Conservation (phyloP, 2,888 invertebrate genomes). For the Drosophila acutilabella region DNA sequence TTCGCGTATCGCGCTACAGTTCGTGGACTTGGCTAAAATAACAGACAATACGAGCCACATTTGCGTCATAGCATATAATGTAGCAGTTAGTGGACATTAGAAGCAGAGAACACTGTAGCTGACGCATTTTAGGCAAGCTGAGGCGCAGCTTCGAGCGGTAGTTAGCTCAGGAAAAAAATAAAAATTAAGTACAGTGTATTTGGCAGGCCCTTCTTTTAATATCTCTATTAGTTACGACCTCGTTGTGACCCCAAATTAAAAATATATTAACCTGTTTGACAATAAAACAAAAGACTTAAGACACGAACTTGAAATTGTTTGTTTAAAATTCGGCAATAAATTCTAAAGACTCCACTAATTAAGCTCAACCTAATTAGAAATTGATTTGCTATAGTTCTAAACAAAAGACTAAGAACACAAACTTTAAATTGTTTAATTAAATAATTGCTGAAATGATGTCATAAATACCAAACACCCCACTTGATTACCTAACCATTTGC, state of each 20-base stretch:
- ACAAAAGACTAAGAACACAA: conserved; percentile 31
- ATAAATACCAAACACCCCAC: not conserved
- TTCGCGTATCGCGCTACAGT: conserved; percentile 56
- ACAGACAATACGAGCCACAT: conserved; percentile 3
- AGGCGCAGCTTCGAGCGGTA: too few species aligned
- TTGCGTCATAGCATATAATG: conserved; percentile 45
- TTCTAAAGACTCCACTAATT: not conserved
- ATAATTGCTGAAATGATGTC: too few species aligned
- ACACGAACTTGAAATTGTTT: not conserved
- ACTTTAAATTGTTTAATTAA: too few species aligned
- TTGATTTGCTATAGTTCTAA: conserved; percentile 13
- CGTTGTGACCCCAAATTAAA: not conserved
- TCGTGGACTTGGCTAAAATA: conserved; percentile 38
- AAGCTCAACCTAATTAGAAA: conserved; percentile 28
- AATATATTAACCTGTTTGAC: not conserved
- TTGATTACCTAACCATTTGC: not conserved
- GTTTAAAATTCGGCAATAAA: not conserved
- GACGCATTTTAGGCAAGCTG: conserved; percentile 7
- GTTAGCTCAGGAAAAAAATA: too few species aligned
- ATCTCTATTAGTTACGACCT: not conserved
- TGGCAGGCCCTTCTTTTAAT: not conserved
- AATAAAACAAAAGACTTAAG: conserved; percentile 1
- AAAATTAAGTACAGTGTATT: too few species aligned
- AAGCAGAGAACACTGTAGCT: conserved; percentile 6
- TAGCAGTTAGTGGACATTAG: conserved; percentile 33